Conservation (phyloP, 2,797 vertebrate species). For the Scleropages formosus region DNA sequence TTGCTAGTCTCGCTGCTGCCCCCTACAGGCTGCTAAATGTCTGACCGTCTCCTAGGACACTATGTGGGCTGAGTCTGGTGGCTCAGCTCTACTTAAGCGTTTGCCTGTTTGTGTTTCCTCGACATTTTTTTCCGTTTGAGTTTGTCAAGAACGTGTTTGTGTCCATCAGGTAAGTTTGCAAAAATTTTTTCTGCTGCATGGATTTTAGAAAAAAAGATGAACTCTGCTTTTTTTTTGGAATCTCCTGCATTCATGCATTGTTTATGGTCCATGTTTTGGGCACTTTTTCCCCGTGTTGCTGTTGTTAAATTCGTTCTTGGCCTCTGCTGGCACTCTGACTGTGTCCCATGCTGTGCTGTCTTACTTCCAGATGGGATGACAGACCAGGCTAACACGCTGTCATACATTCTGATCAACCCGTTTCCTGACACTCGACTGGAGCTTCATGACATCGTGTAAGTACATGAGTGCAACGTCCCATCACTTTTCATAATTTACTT, state of each 20-base stretch:
- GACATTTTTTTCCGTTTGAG: background rate
- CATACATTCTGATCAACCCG: constrained; percentile 83
- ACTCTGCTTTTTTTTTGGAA: background rate
- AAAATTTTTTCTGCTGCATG: background rate
- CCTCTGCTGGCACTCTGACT: background rate
- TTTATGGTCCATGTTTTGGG: background rate
- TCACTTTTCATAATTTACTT: too few species aligned
- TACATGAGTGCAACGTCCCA: too few species aligned
- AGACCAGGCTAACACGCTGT: constrained; percentile 77
- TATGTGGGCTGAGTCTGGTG: background rate
- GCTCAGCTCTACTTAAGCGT: background rate
- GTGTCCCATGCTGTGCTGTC: constrained; percentile 40
- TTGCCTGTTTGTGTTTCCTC: background rate
- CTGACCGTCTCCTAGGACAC: background rate
- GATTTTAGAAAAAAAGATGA: background rate
- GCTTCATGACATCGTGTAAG: constrained; percentile 80
- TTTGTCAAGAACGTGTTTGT: background rate
- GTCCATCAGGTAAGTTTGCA: background rate
- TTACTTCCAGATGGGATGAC: constrained; percentile 72
- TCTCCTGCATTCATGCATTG: background rate
- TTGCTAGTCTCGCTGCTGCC: constrained; percentile 10
- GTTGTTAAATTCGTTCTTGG: background rate
- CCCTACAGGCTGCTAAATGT: background rate
- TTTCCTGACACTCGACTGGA: constrained; percentile 77
- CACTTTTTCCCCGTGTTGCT: background rate